phyloP scores from a whole-genome alignment of 2,113 vertebrate genomes.

The Mugil cephalus region DNA sequence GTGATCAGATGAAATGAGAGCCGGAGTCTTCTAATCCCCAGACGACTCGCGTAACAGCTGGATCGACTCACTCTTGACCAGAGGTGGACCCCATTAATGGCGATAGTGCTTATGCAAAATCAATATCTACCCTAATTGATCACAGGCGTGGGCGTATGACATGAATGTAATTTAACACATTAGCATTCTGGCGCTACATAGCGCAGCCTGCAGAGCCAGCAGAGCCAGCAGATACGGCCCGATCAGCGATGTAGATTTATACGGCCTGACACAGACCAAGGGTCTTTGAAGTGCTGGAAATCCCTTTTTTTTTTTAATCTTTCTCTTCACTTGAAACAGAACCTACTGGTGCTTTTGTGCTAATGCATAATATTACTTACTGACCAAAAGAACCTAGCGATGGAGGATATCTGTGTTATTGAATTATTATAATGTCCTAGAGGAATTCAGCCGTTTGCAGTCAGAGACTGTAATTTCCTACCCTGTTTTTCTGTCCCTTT shows the following conservation, averaged over 20 bases:
- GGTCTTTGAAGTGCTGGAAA: slow-evolving; percentile 62
- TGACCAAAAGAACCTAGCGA: slow-evolving; percentile 37
- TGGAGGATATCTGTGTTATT: slow-evolving; percentile 37
- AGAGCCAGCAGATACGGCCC: slow-evolving; percentile 42
- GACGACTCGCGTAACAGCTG: slow-evolving; percentile 40
- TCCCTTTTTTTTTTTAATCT: slow-evolving; percentile 60
- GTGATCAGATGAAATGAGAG: slow-evolving; percentile 47
- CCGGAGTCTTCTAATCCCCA: slow-evolving; percentile 33
- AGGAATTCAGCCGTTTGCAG: slow-evolving; percentile 24
- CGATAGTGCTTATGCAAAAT: slow-evolving; percentile 54
- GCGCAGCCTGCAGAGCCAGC: slow-evolving; percentile 55
- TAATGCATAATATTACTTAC: slow-evolving; percentile 48
- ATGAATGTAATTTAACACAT: slow-evolving; percentile 59
- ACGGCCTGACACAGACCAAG: slow-evolving; percentile 51
- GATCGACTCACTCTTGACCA: slow-evolving; percentile 44
- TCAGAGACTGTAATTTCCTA: slow-evolving; percentile 10
- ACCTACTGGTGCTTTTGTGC: slow-evolving; percentile 40
- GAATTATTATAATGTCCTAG: slow-evolving; percentile 49
- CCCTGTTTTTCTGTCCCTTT: slow-evolving; percentile 24
- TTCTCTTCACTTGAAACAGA: slow-evolving; percentile 39
- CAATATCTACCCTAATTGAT: slow-evolving; percentile 64
- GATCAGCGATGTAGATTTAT: slow-evolving; percentile 62
- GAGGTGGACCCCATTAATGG: slow-evolving; percentile 42
- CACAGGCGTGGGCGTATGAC: slow-evolving; percentile 63
- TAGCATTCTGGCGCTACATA: slow-evolving; percentile 61